These are phyloP conservation scores for Tokudaia tokunoshimensis DNA, from an alignment of 2,797 vertebrate genomes.

Conservation along the genomic window DNA sequence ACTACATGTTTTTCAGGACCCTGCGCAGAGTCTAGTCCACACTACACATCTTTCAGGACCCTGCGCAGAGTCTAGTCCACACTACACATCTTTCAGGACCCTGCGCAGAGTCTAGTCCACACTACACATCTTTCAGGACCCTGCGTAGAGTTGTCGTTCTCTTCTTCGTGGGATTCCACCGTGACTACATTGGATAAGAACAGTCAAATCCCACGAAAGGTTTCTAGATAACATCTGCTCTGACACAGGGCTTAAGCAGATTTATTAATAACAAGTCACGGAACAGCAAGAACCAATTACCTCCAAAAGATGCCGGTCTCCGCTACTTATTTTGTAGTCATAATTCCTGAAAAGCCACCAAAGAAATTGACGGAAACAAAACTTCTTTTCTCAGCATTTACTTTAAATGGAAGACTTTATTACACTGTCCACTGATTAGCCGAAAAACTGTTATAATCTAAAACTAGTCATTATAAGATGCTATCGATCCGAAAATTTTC, in stretches of 20 bases:
- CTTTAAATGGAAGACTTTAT: constrained; percentile 34
- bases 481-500: constrained; percentile 45
- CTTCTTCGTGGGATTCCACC: background rate
- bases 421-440: background rate
- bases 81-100: background rate
- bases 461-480: constrained; percentile 20
- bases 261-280: constrained; percentile 28
- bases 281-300: background rate
- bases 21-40: background rate
- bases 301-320: background rate
- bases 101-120: background rate
- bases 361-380: constrained; percentile 14
- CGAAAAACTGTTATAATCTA: constrained; percentile 15
- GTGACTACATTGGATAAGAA: background rate
- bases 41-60: background rate
- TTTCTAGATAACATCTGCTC: background rate
- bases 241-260: background rate
- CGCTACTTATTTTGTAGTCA: background rate
- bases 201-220: background rate
- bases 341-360: constrained; percentile 56
- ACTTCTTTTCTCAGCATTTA: background rate
- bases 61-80: background rate
- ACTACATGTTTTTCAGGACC: background rate
- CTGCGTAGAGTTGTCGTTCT: background rate
- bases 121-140: background rate